phyloP scores from a whole-genome alignment of 2,113 vertebrate species.

The Galemys pyrenaicus region DNA sequence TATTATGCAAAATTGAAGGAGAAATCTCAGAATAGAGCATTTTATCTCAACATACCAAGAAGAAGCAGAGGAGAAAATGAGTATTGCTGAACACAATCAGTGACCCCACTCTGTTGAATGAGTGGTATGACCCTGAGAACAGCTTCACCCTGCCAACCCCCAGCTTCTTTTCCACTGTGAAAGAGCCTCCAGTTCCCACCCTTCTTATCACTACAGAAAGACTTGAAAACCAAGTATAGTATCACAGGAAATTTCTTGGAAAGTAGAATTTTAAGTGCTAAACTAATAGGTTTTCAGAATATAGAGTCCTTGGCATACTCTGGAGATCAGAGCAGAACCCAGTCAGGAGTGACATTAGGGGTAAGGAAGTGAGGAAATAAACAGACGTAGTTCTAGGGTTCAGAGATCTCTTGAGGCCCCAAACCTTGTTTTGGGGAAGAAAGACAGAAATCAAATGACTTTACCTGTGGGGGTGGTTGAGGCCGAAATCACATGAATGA shows the following conservation, averaged over 20 bases:
- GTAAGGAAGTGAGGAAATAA: neutral
- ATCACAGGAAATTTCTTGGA: neutral
- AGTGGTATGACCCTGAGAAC: neutral
- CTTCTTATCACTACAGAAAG: neutral
- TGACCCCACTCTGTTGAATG: neutral
- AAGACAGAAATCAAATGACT: neutral
- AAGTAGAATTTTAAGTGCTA: neutral
- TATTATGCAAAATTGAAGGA: neutral
- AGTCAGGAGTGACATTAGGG: neutral
- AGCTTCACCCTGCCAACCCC: rapidly evolving
- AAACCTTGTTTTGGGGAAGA: neutral
- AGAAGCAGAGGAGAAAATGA: neutral
- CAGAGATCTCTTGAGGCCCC: neutral
- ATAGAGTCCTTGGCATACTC: neutral
- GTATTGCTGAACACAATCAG: neutral
- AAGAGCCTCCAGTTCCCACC: neutral
- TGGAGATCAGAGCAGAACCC: neutral
- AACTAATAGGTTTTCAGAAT: neutral
- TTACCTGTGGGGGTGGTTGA: neutral
- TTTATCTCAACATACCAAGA: neutral
- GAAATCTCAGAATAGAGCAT: neutral
- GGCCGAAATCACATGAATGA: neutral
- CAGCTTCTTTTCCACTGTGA: neutral
- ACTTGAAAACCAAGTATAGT: neutral
- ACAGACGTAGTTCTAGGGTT: neutral